These are phyloP conservation scores for Rhopilema esculentum DNA, from an alignment of 30 jellyfish, hydroid and myxozoan genomes.

Conservation along the genomic window DNA sequence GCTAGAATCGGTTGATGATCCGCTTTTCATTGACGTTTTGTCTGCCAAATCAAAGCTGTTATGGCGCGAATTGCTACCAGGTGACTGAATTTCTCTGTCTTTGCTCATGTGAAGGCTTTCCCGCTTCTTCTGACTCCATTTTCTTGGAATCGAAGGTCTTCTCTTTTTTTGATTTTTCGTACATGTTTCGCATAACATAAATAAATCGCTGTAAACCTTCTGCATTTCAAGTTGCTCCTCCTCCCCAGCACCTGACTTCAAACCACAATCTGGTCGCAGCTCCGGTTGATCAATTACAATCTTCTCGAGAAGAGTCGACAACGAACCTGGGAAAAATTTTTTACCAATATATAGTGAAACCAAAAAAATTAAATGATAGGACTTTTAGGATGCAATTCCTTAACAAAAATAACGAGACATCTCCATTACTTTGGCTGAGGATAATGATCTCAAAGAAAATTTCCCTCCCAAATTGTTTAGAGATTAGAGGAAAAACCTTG, in stretches of 20 bases:
- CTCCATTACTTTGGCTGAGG: too few relatives aligned
- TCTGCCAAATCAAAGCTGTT: neutral
- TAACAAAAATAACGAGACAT: too few relatives aligned
- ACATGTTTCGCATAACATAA: conserved; percentile 30
- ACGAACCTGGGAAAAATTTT: neutral
- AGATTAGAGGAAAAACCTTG: too few relatives aligned
- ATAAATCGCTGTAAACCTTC: conserved; percentile 11
- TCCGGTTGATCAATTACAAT: neutral
- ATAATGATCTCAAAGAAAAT: too few relatives aligned
- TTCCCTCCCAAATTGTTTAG: too few relatives aligned
- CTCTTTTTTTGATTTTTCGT: neutral
- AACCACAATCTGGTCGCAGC: neutral
- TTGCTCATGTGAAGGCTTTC: neutral
- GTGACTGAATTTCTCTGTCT: neutral
- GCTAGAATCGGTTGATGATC: neutral
- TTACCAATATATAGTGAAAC: neutral
- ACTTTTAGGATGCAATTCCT: too few relatives aligned
- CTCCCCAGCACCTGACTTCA: neutral
- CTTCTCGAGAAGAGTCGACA: neutral
- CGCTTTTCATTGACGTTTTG: neutral
- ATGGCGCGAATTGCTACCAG: neutral
- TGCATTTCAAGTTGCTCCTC: neutral
- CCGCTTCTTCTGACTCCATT: neutral
- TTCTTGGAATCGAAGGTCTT: neutral
- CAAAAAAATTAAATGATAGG: too few relatives aligned